phyloP scores from a whole-genome alignment of 2,888 invertebrate species.

The Hyles lineata region DNA sequence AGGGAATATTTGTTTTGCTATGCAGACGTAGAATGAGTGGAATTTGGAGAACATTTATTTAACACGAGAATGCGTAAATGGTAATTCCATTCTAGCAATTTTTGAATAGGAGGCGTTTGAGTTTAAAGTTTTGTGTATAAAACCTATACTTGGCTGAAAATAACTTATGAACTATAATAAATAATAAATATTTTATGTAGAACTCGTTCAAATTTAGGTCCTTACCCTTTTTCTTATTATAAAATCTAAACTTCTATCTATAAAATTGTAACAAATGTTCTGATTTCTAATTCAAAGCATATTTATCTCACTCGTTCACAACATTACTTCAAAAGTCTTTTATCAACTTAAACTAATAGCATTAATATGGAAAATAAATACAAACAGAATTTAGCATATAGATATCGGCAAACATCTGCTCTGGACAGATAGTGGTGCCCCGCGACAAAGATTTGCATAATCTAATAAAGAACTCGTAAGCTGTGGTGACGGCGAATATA shows the following conservation, averaged over 20 bases:
- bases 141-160: no score
- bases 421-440: conserved; percentile 8
- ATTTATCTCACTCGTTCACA: no score
- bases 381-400: conserved; percentile 32
- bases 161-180: no score
- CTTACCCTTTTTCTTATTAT: background rate
- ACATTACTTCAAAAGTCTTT: background rate
- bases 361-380: background rate
- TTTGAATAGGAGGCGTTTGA: background rate
- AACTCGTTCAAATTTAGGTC: no score
- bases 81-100: background rate
- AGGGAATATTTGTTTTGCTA: conserved; percentile 15
- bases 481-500: background rate
- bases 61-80: no score
- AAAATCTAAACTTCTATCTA: no score
- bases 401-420: conserved; percentile 28
- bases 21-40: conserved; percentile 22
- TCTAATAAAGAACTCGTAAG: conserved; percentile 13
- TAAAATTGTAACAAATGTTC: no score
- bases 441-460: conserved; percentile 12
- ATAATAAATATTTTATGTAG: no score
- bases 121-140: background rate
- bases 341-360: background rate
- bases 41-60: background rate
- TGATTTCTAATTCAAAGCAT: no score